Evolutionary conservation across 2,888 invertebrate genomes (phyloP).

Genomic region (Nesidiocoris tenuis): DNA sequence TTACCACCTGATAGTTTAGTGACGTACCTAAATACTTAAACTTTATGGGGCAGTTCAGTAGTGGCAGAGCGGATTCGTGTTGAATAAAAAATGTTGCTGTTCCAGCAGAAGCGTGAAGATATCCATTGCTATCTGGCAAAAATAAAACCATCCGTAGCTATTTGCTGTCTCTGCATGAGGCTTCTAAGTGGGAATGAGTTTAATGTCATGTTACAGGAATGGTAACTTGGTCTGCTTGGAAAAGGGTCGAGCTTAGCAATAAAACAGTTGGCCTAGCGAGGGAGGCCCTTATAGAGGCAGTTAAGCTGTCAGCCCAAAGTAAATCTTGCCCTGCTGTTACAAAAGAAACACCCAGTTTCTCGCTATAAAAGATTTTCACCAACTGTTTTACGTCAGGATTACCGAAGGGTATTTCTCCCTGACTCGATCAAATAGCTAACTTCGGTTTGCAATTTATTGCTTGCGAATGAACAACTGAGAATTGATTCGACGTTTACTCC

Average conservation of each 20-base stretch:
- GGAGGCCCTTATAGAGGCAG: conserved; percentile 1
- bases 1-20: no score
- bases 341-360: conserved; percentile 28
- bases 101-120: no score
- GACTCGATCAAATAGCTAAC: background rate
- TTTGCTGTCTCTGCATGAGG: no score
- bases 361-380: conserved; percentile 6
- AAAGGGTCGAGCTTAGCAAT: conserved; percentile 18
- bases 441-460: background rate
- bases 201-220: background rate
- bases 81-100: no score
- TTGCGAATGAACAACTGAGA: no score
- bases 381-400: background rate
- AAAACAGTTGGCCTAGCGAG: conserved; percentile 22
- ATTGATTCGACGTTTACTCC: no score
- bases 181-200: background rate
- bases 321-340: conserved; percentile 20
- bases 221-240: background rate
- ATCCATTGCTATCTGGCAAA: no score
- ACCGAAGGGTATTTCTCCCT: background rate
- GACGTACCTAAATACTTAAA: no score
- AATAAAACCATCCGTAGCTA: no score
- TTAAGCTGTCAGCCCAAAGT: conserved; percentile 30
- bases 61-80: no score
- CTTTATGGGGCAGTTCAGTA: no score